Evolutionary conservation across 2,113 vertebrate species (phyloP), one percentile per base, ranked within the genome.

Genomic region (Nibea coibor): DNA sequence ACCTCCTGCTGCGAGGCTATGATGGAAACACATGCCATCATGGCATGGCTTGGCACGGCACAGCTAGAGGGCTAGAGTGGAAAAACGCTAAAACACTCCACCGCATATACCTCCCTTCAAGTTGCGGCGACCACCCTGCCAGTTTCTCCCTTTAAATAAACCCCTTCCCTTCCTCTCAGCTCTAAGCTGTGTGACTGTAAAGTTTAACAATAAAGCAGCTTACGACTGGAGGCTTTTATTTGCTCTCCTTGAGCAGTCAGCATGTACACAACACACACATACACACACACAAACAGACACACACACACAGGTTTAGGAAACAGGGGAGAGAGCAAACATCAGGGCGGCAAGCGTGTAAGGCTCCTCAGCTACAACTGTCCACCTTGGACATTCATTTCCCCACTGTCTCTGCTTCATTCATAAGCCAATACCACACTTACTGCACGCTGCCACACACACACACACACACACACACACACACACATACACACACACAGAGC

Each of bases 191-290:
- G 72, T 31, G 79, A 70, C 76, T 69, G 64, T 82, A 85, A 87
- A 85, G 65, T 71, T 64, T 76, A 78, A 85, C 79, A 61, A 68
- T 87, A 87, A 87, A 85, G 75, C 75, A 35, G 68, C 62, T 66
- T 75, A 72, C 53, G 75, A 76, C 35, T 59, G 11, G 61, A 74
- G 48, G 82, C 67, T 85, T 87, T 82, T 82, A 81, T 87, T 70
- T 81, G 71, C 80, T 65, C 26, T 65, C 77, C 80, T 86, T 74
- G 65, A 72, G 62, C 66, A 75, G 76, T 74, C 62, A 45, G 22
- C 45, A 58, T 50, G 68, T 67, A 58, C 56, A 78, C 73, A 75
- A 75, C 2, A 72, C 19, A 45, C 31, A 59, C 28, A 58, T 3
- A 71, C 54, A 63, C 22, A 78, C 22, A 79, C 47, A 72, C n/a